A percentile compares a stretch with the other conserved stretches of the same genome.
phyloP scores from a whole-genome alignment of 2,113 vertebrate species.

The Emydura subglobosa region DNA sequence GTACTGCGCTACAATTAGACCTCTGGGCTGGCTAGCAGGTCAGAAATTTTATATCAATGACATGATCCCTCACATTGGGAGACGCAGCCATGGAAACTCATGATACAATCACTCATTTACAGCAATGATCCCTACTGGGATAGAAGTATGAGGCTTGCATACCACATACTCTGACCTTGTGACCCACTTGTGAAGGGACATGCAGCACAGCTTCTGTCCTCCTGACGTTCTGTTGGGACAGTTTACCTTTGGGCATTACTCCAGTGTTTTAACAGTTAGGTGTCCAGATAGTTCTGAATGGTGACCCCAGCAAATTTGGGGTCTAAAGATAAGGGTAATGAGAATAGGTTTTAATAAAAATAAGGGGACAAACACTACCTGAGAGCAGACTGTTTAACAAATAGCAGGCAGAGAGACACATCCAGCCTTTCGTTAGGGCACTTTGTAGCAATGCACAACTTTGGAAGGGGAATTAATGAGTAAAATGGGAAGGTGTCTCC shows the following conservation, averaged over 20 bases:
- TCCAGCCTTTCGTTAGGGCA: neutral
- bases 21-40: neutral
- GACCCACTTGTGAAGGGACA: neutral
- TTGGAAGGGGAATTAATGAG: neutral
- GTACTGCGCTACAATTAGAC: neutral
- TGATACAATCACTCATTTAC: neutral
- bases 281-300: neutral
- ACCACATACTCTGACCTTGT: neutral
- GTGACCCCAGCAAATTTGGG: neutral
- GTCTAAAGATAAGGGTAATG: neutral
- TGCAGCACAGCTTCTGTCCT: neutral
- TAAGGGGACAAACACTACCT: neutral
- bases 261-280: neutral
- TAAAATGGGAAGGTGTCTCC: neutral
- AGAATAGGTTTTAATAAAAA: neutral
- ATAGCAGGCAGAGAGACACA: neutral
- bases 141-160: fast-evolving
- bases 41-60: neutral
- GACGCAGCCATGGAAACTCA: neutral
- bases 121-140: fast-evolving
- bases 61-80: neutral
- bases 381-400: neutral
- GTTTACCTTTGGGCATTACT: neutral
- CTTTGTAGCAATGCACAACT: fast-evolving
- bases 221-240: neutral